Evolutionary conservation across 2,113 vertebrate species (phyloP).

Genomic region (Rostratula benghalensis): DNA sequence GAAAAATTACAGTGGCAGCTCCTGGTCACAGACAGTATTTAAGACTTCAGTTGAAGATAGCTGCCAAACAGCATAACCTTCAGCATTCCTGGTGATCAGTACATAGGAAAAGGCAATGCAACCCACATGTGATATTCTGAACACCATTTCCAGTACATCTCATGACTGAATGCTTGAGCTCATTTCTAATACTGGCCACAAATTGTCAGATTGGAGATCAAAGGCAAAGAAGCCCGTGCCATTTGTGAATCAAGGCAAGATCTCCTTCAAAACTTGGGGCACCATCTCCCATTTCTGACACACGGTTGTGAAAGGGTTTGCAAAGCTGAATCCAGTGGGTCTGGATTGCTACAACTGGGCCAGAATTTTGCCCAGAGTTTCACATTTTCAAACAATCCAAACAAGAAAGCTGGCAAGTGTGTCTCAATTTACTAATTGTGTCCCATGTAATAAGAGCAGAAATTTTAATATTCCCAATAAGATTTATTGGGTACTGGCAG

Average conservation of each 20-base stretch:
- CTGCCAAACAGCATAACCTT: not conserved
- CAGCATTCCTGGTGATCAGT: not conserved
- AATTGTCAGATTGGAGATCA: not conserved
- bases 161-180: not conserved
- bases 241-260: not conserved
- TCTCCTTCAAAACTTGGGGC: not conserved
- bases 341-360: not conserved
- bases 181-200: not conserved
- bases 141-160: not conserved
- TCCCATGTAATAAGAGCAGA: not conserved
- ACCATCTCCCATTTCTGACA: not conserved
- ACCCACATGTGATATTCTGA: not conserved
- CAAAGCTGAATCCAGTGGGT: not conserved
- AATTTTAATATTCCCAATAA: not conserved
- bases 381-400: not conserved
- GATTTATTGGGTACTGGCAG: not conserved
- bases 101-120: not conserved
- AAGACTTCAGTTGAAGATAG: not conserved
- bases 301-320: not conserved
- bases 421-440: not conserved
- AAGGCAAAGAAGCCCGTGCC: not conserved
- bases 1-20: not conserved
- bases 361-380: not conserved
- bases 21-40: not conserved
- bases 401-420: not conserved